Evolutionary conservation across 1,140 invertebrate species (phyloP), one percentile per base, ranked within the genome.

Genomic region (Araneus ventricosus): DNA sequence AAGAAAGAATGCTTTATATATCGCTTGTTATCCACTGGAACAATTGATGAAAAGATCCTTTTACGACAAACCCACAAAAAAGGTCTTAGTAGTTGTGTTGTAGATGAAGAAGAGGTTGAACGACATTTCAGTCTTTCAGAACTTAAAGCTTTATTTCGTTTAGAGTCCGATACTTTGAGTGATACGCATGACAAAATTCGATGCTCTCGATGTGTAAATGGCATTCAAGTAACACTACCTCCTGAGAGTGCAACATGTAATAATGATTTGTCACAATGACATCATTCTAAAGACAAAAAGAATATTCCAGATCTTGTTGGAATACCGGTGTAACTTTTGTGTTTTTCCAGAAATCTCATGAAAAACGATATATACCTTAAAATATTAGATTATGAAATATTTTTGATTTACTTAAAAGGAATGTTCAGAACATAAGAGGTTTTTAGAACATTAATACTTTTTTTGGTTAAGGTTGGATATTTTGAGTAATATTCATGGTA

Each of bases 31-130:
- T 96, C 97, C 93, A 95, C 94, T n/a, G 95, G 99, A 0, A 99
- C 98, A 0, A 99, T 99, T 94, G 99, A 99, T 96, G 99, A 99
- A 95, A 99, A 99, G 95, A 99, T 99, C 94, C 98, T 99, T 95
- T 99, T 99, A 96, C 96, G 99, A 61, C 99, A 99, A 96, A 98
- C 99, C 0, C 99, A 99, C 95, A 99, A 99, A 95, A 99, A 99
- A 96, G 99, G 99, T 0, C 95, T 99, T 22, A 99, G 98, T 95
- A 99, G 98, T 75, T 99, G 98, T 93, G 99, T 99, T 37, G 99
- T 99, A 1, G 99, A 99, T 95, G 99, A 99, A 95, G 99, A 99
- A 95, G 98, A 99, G 95, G 98, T 99, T 10, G 97, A 98, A 52
- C 96, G 99, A 94, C 99, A 99, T 96, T 99, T 99, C 95, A 98